Percentiles rank a stretch among this genome's conserved stretches.
These are phyloP conservation scores for Agrenia bidenticulata DNA, from an alignment of 2,888 invertebrate species.

Conservation along the genomic window DNA sequence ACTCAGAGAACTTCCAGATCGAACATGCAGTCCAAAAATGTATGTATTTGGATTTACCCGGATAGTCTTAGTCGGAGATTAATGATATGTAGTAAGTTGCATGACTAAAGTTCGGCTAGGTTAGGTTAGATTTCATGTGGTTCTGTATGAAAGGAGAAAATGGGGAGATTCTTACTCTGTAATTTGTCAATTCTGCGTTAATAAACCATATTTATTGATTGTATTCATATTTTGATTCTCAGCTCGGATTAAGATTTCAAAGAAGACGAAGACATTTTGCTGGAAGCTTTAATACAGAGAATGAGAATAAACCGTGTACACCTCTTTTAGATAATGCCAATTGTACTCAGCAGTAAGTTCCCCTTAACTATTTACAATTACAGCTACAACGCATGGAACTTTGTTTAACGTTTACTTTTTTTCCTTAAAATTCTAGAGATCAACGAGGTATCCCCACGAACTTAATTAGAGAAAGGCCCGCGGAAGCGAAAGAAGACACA, in stretches of 20 bases:
- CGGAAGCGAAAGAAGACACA: conserved; percentile 46
- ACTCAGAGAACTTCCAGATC: no score
- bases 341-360: not conserved
- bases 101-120: no score
- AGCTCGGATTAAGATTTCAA: conserved; percentile 75
- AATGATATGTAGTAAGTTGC: no score
- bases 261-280: conserved; percentile 61
- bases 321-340: not conserved
- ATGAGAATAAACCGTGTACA: not conserved
- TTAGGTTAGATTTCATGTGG: no score
- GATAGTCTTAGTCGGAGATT: no score
- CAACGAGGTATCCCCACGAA: conserved; percentile 51
- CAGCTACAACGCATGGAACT: not conserved
- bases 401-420: not conserved
- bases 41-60: no score
- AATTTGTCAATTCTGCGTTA: no score
- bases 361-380: not conserved
- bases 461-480: conserved; percentile 47
- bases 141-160: no score
- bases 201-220: no score
- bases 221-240: no score
- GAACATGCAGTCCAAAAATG: no score
- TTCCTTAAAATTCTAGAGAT: conserved; percentile 24
- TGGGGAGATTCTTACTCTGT: no score
- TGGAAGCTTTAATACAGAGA: conserved; percentile 37